Percentiles rank a stretch among this genome's conserved stretches.
Conservation (phyloP, 2,888 invertebrate species). For the Spodoptera exigua region DNA sequence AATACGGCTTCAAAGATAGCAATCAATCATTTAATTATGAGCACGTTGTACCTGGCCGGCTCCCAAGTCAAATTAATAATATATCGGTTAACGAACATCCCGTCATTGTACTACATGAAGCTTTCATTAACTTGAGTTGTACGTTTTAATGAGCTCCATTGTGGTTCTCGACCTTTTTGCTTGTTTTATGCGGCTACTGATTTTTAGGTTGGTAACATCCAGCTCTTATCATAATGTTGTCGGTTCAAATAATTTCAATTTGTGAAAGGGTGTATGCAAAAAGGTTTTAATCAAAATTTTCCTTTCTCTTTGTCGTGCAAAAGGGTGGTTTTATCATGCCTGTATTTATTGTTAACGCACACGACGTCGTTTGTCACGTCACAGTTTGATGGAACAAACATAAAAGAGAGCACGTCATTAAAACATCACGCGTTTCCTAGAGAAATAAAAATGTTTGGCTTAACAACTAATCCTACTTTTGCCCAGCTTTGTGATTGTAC, state of each 20-base stretch:
- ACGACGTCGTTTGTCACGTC: slow-evolving; percentile 1
- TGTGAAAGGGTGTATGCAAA: background rate
- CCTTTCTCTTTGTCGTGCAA: too few species aligned
- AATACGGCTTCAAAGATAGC: slow-evolving; percentile 42
- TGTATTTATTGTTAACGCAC: background rate
- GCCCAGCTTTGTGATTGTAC: slow-evolving; percentile 10
- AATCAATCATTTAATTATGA: slow-evolving; percentile 54
- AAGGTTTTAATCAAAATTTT: slow-evolving; percentile 11
- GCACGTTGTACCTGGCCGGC: slow-evolving; percentile 43
- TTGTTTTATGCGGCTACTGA: slow-evolving; percentile 40
- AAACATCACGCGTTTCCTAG: slow-evolving; percentile 22
- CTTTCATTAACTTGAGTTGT: slow-evolving; percentile 55
- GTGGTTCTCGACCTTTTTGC: slow-evolving; percentile 32
- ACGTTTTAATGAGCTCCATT: slow-evolving; percentile 50
- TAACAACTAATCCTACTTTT: slow-evolving; percentile 17
- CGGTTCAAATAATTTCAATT: slow-evolving; percentile 2
- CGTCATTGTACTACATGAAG: slow-evolving; percentile 47
- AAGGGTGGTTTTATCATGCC: too few species aligned
- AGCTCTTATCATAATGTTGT: slow-evolving; percentile 7
- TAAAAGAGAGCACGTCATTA: slow-evolving; percentile 5
- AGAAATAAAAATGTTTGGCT: slow-evolving; percentile 19
- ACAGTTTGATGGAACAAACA: slow-evolving; percentile 21
- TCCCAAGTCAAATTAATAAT: slow-evolving; percentile 56
- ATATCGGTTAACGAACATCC: slow-evolving; percentile 46
- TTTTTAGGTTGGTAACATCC: slow-evolving; percentile 26